Evolutionary conservation across 2,888 invertebrate species (phyloP).

Genomic region (Smittia sp.): DNA sequence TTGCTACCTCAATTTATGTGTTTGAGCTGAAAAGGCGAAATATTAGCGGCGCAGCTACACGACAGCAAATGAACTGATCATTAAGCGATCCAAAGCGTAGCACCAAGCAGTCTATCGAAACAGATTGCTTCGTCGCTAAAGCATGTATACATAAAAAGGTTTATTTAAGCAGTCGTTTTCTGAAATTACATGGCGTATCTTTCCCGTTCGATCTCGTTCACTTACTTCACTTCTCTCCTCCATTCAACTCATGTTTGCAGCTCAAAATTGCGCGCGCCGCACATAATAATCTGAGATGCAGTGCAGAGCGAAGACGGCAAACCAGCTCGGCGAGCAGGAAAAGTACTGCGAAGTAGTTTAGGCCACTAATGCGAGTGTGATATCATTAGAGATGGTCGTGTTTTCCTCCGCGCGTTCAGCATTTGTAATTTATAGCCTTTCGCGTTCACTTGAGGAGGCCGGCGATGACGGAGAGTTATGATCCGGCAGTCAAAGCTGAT

Average conservation of each 20-base stretch:
- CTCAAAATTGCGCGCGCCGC: constrained; percentile 20
- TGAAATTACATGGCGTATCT: constrained; percentile 20
- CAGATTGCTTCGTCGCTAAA: background rate
- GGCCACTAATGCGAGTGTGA: constrained; percentile 26
- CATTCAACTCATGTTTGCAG: background rate
- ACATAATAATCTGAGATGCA: constrained; percentile 20
- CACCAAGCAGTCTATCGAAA: constrained; percentile 32
- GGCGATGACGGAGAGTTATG: constrained; percentile 2
- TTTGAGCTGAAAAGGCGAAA: background rate
- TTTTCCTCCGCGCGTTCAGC: background rate
- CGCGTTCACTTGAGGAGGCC: background rate
- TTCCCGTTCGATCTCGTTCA: constrained; percentile 12
- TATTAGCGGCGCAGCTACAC: background rate
- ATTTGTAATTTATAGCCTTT: background rate
- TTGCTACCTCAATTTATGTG: background rate
- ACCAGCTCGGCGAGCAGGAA: constrained; percentile 23
- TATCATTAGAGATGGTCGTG: constrained; percentile 13
- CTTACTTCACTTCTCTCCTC: constrained; percentile 6
- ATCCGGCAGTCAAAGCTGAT: background rate
- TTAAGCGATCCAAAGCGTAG: constrained; percentile 6
- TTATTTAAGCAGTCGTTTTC: constrained; percentile 14
- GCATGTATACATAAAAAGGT: constrained; percentile 14
- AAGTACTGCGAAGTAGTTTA: constrained; percentile 28
- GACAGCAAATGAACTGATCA: constrained; percentile 11
- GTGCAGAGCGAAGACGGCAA: background rate